These are phyloP conservation scores for Epinotia brunnichana DNA, from an alignment of 2,888 invertebrate species.

Conservation along the genomic window DNA sequence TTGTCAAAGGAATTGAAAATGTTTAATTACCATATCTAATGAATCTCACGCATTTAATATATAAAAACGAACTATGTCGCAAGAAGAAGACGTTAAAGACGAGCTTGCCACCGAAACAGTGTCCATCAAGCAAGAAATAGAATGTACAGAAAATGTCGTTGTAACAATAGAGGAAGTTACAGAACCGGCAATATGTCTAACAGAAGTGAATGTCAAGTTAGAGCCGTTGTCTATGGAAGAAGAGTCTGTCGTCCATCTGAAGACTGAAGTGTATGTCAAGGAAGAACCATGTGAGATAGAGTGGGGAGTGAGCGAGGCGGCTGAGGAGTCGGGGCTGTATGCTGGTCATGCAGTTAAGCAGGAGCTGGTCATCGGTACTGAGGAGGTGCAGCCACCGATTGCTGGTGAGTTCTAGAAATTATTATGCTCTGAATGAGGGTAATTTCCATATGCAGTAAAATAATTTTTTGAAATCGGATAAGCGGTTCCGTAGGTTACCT, in stretches of 20 bases:
- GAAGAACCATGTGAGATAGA: not conserved
- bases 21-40: not conserved
- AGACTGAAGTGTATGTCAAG: not conserved
- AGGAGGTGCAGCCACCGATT: not conserved
- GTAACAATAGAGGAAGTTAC: slow-evolving; percentile 1
- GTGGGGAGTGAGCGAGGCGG: not conserved
- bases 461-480: too few relatives aligned
- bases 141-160: not conserved
- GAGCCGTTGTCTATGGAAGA: slow-evolving; percentile 4
- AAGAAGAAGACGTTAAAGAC: not conserved
- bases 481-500: too few relatives aligned
- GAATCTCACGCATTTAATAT: not conserved
- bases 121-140: not conserved
- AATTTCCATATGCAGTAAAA: too few relatives aligned
- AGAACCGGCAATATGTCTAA: not conserved
- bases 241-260: not conserved
- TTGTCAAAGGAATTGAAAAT: not conserved
- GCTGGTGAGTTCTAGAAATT: slow-evolving; percentile 3
- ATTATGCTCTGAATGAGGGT: too few relatives aligned
- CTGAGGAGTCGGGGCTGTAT: not conserved
- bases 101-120: not conserved
- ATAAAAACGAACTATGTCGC: not conserved
- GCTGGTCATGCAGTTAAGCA: not conserved
- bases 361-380: slow-evolving; percentile 6
- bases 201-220: not conserved